Base-by-base conservation (phyloP, 2,888 invertebrate genomes). In the Drepanosiphum platanoidis region DNA sequence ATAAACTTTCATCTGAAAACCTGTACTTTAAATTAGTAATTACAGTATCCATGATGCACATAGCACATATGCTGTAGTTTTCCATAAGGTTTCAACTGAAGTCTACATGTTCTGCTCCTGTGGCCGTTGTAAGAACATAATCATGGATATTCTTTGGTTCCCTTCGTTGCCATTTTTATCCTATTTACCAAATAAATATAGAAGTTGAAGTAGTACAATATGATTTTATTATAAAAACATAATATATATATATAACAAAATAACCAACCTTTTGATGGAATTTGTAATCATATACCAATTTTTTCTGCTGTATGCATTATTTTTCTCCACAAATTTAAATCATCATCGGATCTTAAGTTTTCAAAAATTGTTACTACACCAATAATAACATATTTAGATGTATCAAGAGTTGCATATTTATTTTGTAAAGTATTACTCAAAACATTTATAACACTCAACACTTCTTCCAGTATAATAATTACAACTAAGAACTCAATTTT, bases 381-480 rank as follows among this genome's bases (percentile, higher is more conserved):
- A 36, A 36, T n/a, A 70, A 70, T 11, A 70, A 9, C 52, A 52
- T 70, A 18, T 70, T 70, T 70, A 70, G 36, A 36, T 5, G 32
- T 36, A 70, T n/a, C 36, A 36, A 70, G 70, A n/a, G 36, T 70
- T 36, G 70, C 9, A n/a, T 4, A 36, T 36, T n/a, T 70, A 36
- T 36, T 70, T 70, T 36, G 36, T 70, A 39, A n/a, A n/a, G 36
- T 9, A 70, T 70, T 70, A n/a, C 36, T 70, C 4, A 39, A 70
- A 15, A 70, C n/a, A 70, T 70, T 70, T 39, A 70, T 70, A 5
- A 70, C 39, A 11, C 70, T n/a, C 39, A 70, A 70, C n/a, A 70
- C 39, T 39, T 36, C 39, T 39, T 70, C 22, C n/a, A n/a, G n/a
- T n/a, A n/a, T n/a, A n/a, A n/a, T 39, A 70, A 70, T n/a, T 36